Evolutionary conservation across 2,888 invertebrate genomes (phyloP), one percentile per base, ranked within the genome.

Genomic region (Ctena decussata): DNA sequence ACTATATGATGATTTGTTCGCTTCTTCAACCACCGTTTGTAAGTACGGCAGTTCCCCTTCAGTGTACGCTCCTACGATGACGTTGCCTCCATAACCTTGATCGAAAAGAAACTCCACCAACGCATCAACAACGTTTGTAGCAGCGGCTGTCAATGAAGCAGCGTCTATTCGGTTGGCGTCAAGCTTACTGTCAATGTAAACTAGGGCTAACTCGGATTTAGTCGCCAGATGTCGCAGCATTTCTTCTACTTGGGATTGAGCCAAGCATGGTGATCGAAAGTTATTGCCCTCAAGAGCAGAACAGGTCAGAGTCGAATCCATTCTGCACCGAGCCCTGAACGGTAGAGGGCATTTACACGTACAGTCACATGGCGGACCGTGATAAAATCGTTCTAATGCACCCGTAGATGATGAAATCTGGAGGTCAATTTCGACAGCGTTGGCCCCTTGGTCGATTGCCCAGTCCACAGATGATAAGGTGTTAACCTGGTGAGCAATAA

Each of bases 341-440:
- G 79, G 79, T 8, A 65, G 73, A 0, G 79, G 79, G 35, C 79
- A 80, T 27, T 57, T n/a, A 27, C 79, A 79, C 12, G 73, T 44
- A 30, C 79, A 79, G 60, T 79, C 79, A 24, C 79, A 79, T 32
- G 65, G 37, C 46, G 72, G 73, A n/a, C 73, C 72, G 21, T 79
- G 79, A 1, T 24, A 39, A 60, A 79, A 57, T 30, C 21, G 30
- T 0, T 30, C 15, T 35, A 73, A 60, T 24, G 12, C 37, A 11
- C 79, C 79, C 0, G 79, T 39, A 24, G 65, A 37, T 15, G 44
- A 44, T 15, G 12, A 21, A 53, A 79, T 73, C 8, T 57, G 12
- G 8, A 72, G 39, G 37, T 79, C 79, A 21, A 73, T 11, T 71
- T 79, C 79, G 8, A 79, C 46, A 32, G 60, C 73, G 46, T 79